Base-by-base conservation (phyloP, 2,888 invertebrate species). In the Oithona nana region DNA sequence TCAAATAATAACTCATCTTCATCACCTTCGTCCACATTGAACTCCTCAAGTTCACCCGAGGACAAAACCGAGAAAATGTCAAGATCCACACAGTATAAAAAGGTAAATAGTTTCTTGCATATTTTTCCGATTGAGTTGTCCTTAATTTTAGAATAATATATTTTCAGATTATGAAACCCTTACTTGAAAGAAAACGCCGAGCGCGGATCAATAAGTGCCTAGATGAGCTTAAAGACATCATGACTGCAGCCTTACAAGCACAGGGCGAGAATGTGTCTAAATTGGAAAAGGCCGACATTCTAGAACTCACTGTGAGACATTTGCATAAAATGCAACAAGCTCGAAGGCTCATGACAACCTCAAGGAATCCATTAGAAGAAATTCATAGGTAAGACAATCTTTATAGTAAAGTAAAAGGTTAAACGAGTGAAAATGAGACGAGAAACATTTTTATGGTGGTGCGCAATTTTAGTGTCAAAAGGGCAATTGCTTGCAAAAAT, bases 191-290 rank as follows among this genome's bases (percentile, higher is more conserved):
- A 64, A 85, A 86, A 71, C 75, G 86, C 57, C 78, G 86, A 64
- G 86, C 86, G 55, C 78, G 86, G 69, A 86, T 86, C 73, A 84
- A 86, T 72, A 80, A 83, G 48, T 86, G 86, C 70, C 73, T 87
- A 68, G 86, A 86, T 70, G 86, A 86, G 69, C 76, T 86, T 57
- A 86, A 86, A 72, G 84, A 86, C 69, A 77, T 86, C 65, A 84
- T 86, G 82, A 84, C 84, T 64, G 82, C 82, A 28, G 84, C 84
- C 57, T 75, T 85, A 30, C 83, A 84, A 78, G 78, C 68, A 69
- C 71, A 68, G 58, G 68, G 69, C 3, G 69, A 69, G 57, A 68
- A 65, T 61, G 67, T 68, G 48, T 65, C 68, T 29, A 66, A 68
- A 29, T 65, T 69, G 49, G 69, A 69, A 63, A 69, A 69, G 64